Base-by-base conservation (phyloP, 2,113 vertebrate species). In the Alosa alosa region DNA sequence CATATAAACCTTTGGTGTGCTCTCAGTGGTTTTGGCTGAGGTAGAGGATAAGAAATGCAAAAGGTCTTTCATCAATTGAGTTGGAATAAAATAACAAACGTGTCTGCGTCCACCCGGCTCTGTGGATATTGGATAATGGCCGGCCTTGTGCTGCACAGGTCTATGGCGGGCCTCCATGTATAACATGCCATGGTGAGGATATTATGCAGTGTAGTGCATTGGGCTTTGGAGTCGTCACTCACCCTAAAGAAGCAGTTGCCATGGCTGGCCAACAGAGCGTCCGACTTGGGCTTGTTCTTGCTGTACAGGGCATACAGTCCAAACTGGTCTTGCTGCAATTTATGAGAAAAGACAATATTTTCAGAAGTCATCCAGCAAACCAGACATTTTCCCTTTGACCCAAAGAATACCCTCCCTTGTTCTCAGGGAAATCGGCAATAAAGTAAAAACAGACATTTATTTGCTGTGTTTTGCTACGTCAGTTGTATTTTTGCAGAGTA, bases 221-320 rank as follows among this genome's bases (percentile, higher is more conserved):
- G 13, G 72, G 72, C 18, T 52, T 83, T 68, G 64, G 39, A 60
- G 39, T 20, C 46, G 15, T 81, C 72, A 83, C 91, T 93, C 88
- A 97, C 96, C 95, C 96, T 97, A 86, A 97, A 97, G 92, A 97
- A 97, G 84, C 91, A 85, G 39, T 97, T 96, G 13, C 96, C 96
- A 1, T 96, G 96, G 90, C 95, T 97, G 88, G 95, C 94, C 90
- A 97, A 93, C 86, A 97, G 91, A 0, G 94, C 91, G 52, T 97
- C 96, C 0, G 96, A 97, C 86, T 95, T 94, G 0, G 96, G 96
- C 84, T 97, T 97, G 87, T 97, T 97, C 94, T 96, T 97, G 93
- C 96, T 97, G 46, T 97, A 97, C 82, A 97, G 88, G 0, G 96
- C 96, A 0, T 97, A 97, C 94, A 97, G 93, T 87, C 95, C 96